These are phyloP conservation scores for Notiomystis cincta DNA, from an alignment of 2,113 vertebrate genomes.

Conservation along the genomic window DNA sequence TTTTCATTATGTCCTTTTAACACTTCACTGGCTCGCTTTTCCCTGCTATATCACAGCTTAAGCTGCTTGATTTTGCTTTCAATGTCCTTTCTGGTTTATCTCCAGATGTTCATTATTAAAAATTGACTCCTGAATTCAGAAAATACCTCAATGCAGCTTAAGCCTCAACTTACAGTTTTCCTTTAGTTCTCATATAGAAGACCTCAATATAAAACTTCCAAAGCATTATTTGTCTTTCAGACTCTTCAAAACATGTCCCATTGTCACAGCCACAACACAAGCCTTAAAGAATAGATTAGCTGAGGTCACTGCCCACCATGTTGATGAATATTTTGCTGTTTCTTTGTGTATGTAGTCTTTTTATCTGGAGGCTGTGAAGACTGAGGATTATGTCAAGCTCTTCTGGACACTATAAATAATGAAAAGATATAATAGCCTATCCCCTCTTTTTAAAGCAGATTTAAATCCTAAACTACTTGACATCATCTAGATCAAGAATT, in stretches of 20 bases:
- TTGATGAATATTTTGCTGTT: not conserved
- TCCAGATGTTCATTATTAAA: not conserved
- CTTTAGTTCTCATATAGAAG: not conserved
- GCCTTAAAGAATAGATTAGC: not conserved
- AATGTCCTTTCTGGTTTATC: not conserved
- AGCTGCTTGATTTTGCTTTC: not conserved
- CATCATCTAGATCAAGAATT: not conserved
- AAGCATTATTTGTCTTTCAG: not conserved
- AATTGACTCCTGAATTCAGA: not conserved
- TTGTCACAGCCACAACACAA: not conserved
- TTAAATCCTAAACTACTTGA: not conserved
- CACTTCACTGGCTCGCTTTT: not conserved
- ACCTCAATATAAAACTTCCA: not conserved
- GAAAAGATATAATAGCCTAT: not conserved
- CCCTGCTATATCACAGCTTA: not conserved
- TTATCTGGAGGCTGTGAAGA: not conserved
- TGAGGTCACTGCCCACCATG: not conserved
- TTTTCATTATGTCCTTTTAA: not conserved
- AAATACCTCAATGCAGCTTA: not conserved
- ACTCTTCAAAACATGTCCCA: not conserved
- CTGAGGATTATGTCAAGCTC: not conserved
- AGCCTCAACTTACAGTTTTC: not conserved
- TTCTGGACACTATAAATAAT: not conserved
- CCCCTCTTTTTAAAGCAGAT: not conserved
- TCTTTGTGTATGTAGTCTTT: not conserved